Percentiles rank a stretch among this genome's conserved stretches.
Evolutionary conservation across 2,797 vertebrate species (phyloP).

Genomic region (Nannoperca obscura): DNA sequence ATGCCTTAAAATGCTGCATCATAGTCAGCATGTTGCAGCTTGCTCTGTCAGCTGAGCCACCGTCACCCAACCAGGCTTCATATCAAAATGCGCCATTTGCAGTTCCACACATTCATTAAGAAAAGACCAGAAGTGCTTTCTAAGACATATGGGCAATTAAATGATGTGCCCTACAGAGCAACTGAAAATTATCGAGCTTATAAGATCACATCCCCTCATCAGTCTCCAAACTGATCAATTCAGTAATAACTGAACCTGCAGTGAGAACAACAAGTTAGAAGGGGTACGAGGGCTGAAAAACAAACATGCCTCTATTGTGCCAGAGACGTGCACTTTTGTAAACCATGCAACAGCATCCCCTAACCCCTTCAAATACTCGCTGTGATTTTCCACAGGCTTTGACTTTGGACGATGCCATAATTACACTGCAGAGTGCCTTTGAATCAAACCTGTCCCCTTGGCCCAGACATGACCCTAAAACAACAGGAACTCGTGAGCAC

Average conservation of each 20-base stretch:
- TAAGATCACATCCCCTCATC: constrained; percentile 53
- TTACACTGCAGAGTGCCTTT: constrained; percentile 41
- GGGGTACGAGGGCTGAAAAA: background rate
- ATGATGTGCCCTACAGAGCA: constrained; percentile 38
- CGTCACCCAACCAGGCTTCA: constrained; percentile 26
- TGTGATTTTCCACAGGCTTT: constrained; percentile 16
- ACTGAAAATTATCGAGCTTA: constrained; percentile 51
- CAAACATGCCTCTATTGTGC: background rate
- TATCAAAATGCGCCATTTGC: constrained; percentile 40
- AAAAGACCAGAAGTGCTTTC: constrained; percentile 24
- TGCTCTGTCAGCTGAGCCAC: constrained; percentile 1
- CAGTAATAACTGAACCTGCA: constrained; percentile 24
- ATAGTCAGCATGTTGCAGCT: background rate
- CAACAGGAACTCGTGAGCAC: constrained; percentile 35
- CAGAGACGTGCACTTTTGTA: constrained; percentile 3
- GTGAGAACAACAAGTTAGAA: constrained; percentile 14
- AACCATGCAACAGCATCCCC: constrained; percentile 1
- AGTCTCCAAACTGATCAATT: constrained; percentile 55
- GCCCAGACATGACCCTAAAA: constrained; percentile 65
- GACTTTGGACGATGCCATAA: constrained; percentile 26
- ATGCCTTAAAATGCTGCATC: constrained; percentile 4
- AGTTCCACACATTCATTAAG: constrained; percentile 43
- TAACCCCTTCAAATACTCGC: background rate
- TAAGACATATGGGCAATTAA: constrained; percentile 50
- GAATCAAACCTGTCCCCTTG: constrained; percentile 41